Base-by-base conservation (phyloP, 2,888 invertebrate species). In the Hirtodrosophila trivittata region DNA sequence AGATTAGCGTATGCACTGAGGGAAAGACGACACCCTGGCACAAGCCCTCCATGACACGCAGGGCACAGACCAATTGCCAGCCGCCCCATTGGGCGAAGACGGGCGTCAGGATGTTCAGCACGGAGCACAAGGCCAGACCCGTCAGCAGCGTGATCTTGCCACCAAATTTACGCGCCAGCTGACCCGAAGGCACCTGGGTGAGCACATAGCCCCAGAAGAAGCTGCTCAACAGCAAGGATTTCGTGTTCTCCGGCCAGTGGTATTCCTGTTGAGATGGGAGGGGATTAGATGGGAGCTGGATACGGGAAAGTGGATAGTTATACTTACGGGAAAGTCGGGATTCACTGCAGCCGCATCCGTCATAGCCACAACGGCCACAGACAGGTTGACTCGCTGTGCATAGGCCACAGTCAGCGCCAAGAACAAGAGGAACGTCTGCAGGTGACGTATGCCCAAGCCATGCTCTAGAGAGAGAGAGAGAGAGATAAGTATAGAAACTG, bases 351-450 rank as follows among this genome's bases (percentile, higher is more conserved):
- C 7, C 0, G 88, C 83, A 71, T 94, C 93, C 0, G 94, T 93
- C 95, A 95, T 95, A 26, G 95, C 95, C 3, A 95, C 93, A 42
- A 95, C 92, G 0, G 94, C 95, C 13, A 95, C 94, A 0, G 94
- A 95, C 78, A 95, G 92, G 77, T 94, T 94, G 30, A 95, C 93
- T 37, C 95, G 91, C 64, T 94, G 92, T 0, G 92, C 92, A 84
- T 94, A 94, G 37, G 94, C 92, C 13, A 94, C 92, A 0, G 93
- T 90, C 68, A 94, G 91, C 0, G 93, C 93, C 8, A 92, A 68
- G 84, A 94, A 94, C 56, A 94, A 89, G 51, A 95, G 88, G 1
- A 93, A 74, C 1, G 93, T 92, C 87, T 95, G 94, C 8, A 92
- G 85, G 81, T 95, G 95, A 5, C 95, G 92, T 14, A 93, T 89